A percentile compares a stretch with the other conserved stretches of the same genome.
These are phyloP conservation scores for Tetragnatha montana DNA, from an alignment of 2,888 invertebrate species.

Conservation along the genomic window DNA sequence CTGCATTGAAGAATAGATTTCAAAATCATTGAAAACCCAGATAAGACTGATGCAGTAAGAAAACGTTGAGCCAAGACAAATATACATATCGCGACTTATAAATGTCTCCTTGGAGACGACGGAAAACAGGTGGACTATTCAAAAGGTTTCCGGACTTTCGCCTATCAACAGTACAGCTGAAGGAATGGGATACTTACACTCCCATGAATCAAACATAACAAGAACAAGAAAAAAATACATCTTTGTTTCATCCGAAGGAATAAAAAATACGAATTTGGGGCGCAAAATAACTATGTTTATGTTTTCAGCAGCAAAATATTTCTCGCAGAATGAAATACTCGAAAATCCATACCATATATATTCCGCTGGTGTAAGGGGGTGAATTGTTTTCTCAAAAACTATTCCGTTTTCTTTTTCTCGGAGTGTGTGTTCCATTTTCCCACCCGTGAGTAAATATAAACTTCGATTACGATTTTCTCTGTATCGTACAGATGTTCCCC, in stretches of 20 bases:
- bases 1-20: background rate
- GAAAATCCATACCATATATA: slow-evolving; percentile 54
- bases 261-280: slow-evolving; percentile 36
- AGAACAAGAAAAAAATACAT: slow-evolving; percentile 9
- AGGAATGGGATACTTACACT: slow-evolving; percentile 12
- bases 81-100: background rate
- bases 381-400: slow-evolving; percentile 46
- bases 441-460: slow-evolving; percentile 26
- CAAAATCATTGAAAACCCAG: background rate
- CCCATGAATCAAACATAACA: background rate
- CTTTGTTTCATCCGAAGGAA: slow-evolving; percentile 32
- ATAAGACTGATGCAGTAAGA: background rate
- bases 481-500: slow-evolving; percentile 24
- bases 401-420: slow-evolving; percentile 28
- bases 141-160: background rate
- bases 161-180: slow-evolving; percentile 9
- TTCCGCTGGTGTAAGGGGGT: slow-evolving; percentile 19
- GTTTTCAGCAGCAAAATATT: slow-evolving; percentile 10
- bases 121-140: background rate
- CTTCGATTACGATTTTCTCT: slow-evolving; percentile 21
- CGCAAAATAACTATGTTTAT: slow-evolving; percentile 60
- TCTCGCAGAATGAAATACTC: background rate
- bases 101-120: background rate
- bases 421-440: slow-evolving; percentile 40
- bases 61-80: background rate